Base-by-base conservation (phyloP, 2,113 vertebrate species). In the Scomber japonicus region DNA sequence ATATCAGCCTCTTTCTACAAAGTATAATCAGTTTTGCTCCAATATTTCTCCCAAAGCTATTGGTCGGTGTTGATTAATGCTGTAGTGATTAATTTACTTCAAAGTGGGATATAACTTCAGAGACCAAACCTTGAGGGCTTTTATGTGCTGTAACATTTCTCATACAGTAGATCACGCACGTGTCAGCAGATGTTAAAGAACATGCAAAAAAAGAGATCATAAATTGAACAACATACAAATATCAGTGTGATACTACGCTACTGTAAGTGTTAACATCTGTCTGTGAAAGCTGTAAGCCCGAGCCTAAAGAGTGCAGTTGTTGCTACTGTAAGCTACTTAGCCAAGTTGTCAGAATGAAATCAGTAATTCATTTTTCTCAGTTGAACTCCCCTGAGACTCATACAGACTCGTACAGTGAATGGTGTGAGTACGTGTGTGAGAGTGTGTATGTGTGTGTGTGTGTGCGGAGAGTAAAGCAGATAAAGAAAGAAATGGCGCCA, bases 31-130 rank as follows among this genome's bases (percentile, higher is more conserved):
- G 44, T 54, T 44, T 30, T 1, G 0, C 13, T 46, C 59, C 59
- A 73, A 68, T 82, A 81, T 50, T 65, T 80, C 72, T 80, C 64
- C 50, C 62, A 49, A 68, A 82, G 76, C 66, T 24, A 11, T 19
- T 19, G 40, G 59, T 83, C 30, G 19, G 83, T 79, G 51, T 46
- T 53, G 56, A 57, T 75, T 85, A 84, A 84, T 17, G 66, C 55
- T 16, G 46, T 11, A 2, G 54, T 73, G 78, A 87, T 82, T 76
- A 16, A 89, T 83, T 78, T 40, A 60, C 75, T 79, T 74, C 81
- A 78, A 75, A 81, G 73, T 55, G 49, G 21, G 59, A 81, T 59
- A 57, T 35, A 76, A 67, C 75, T 76, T 65, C 35, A 60, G 50
- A 67, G 16, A 31, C 2, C 16, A 21, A 15, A 63, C 17, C n/a